A percentile compares a stretch with the other conserved stretches of the same genome.
Evolutionary conservation across 2,888 invertebrate genomes (phyloP).

Genomic region (Scelioninae gen. 1): DNA sequence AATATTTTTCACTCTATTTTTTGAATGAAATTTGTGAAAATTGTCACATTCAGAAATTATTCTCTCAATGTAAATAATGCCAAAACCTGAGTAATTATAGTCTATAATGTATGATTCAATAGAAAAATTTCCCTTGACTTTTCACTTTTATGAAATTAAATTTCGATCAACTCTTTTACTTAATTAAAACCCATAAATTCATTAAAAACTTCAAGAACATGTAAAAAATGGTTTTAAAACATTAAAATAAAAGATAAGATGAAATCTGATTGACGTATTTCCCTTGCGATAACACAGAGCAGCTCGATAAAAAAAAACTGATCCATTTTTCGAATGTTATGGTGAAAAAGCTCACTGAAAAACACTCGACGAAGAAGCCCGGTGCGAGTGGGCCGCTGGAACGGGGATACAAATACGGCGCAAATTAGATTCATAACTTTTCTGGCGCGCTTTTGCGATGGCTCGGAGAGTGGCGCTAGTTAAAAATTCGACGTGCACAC

Average conservation of each 20-base stretch:
- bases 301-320: constrained; percentile 23
- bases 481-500: constrained; percentile 83
- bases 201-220: no score
- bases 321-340: constrained; percentile 44
- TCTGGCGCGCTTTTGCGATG: constrained; percentile 80
- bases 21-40: no score
- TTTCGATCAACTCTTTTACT: no score
- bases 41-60: no score
- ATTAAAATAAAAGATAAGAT: not conserved
- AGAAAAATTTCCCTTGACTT: no score
- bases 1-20: no score
- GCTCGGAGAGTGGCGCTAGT: constrained; percentile 79
- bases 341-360: constrained; percentile 39
- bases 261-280: not conserved
- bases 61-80: no score
- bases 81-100: no score
- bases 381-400: constrained; percentile 33
- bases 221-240: no score
- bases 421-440: constrained; percentile 84
- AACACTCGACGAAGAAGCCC: constrained; percentile 43
- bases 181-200: no score
- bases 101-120: no score
- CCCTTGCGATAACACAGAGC: not conserved
- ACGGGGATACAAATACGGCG: constrained; percentile 79
- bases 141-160: no score